These are phyloP conservation scores for Choristoneura fumiferana DNA, from an alignment of 1,140 invertebrate genomes.

Conservation along the genomic window DNA sequence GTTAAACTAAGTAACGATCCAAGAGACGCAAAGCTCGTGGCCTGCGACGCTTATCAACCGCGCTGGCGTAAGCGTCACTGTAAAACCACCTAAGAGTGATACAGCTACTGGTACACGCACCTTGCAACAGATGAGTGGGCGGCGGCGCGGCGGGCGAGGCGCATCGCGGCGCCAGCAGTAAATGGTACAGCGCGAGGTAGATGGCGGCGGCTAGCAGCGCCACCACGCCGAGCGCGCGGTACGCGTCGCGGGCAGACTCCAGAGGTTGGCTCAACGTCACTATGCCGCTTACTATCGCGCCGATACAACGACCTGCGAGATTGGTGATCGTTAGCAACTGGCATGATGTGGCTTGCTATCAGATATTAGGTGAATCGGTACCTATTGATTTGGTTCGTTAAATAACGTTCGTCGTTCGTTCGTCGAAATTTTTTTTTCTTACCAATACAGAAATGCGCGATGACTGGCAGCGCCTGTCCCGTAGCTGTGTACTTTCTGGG, in stretches of 20 bases:
- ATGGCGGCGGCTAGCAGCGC: slow-evolving; percentile 81
- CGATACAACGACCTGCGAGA: slow-evolving; percentile 81
- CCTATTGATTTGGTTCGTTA: too few species aligned
- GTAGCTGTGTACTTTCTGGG: slow-evolving; percentile 89
- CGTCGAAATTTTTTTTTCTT: slow-evolving; percentile 14
- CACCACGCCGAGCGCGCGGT: slow-evolving; percentile 81
- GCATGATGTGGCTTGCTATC: too few species aligned
- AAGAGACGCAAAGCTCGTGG: too few species aligned
- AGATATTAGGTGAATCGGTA: too few species aligned
- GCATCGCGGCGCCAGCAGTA: slow-evolving; percentile 84
- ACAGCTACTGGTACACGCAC: too few species aligned
- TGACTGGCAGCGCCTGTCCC: slow-evolving; percentile 89
- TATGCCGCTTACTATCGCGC: slow-evolving; percentile 81
- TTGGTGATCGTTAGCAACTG: too few species aligned
- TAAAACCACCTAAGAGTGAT: too few species aligned
- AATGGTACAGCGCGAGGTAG: slow-evolving; percentile 85
- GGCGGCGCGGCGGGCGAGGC: slow-evolving; percentile 80
- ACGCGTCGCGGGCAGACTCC: slow-evolving; percentile 66
- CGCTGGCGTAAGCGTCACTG: too few species aligned
- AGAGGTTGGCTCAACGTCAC: slow-evolving; percentile 59
- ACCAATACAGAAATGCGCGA: slow-evolving; percentile 90
- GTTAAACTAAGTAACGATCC: too few species aligned
- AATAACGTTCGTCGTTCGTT: too few species aligned
- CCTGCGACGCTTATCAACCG: too few species aligned
- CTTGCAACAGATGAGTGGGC: slow-evolving; percentile 73